Base-by-base conservation (phyloP, 2,113 vertebrate genomes). In the Oncorhynchus masou region DNA sequence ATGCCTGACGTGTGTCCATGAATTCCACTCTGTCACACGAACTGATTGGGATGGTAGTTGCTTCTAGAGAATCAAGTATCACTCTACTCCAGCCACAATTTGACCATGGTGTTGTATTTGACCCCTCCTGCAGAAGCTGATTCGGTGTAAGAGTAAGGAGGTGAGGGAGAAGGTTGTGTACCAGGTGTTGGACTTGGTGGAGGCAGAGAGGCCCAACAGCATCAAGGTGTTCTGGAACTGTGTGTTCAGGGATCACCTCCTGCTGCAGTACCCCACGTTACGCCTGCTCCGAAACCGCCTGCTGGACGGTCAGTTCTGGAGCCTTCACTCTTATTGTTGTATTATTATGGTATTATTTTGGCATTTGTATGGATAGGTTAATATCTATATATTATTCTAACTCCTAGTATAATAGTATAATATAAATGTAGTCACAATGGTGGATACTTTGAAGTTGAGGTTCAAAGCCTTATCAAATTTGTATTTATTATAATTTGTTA, bases 151-250 rank as follows among this genome's bases (percentile, higher is more conserved):
- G 51, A 54, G 0, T 54, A 54, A 54, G 51, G 16, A 0, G 15
- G 3, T 4, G 51, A 54, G 15, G 51, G 54, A 51, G 51, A 74
- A 9, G 5, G 79, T 49, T 13, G 9, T 92, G 3, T 94, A 93
- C 73, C 74, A 77, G 0, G 0, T 91, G 20, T 78, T 94, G 77
- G 86, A 93, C 49, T 79, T 74, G 76, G 5, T 94, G 8, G 93
- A 93, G 82, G 70, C 0, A 0, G 11, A 90, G 1, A 71, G 0
- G 0, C 16, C 88, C 0, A 0, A 85, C 11, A 0, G 34, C 29
- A 84, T 93, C 60, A 15, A 1, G 2, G 0, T 3, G 2, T 93
- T 94, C 80, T 94, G 91, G 91, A 68, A 0, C 0, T 91, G 87
- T 45, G 81, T 88, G 51, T 93, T 93, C 29, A 62, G 75, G 27